phyloP scores from a whole-genome alignment of 2,797 vertebrate species.

The Lagodon rhomboides region DNA sequence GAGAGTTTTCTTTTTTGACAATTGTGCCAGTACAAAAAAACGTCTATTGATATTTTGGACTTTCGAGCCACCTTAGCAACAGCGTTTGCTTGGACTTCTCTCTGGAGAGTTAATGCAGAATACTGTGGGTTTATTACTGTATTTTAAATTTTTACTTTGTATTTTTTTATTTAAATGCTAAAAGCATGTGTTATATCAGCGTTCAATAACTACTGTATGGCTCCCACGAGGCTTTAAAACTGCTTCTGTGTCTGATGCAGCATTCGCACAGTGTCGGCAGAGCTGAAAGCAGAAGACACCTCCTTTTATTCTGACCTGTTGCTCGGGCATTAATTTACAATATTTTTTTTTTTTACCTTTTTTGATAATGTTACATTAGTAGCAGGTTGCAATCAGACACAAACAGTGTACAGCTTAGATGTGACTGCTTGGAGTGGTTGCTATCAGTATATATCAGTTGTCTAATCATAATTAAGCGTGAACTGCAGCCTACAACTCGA shows the following conservation, averaged over 20 bases:
- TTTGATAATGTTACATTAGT: not conserved
- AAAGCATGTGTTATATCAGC: not conserved
- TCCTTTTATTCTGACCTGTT: not conserved
- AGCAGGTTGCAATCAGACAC: not conserved
- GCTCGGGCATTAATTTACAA: not conserved
- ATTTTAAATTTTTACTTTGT: not conserved
- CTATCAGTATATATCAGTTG: not conserved
- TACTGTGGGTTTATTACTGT: not conserved
- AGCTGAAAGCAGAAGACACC: not conserved
- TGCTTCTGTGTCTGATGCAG: not conserved
- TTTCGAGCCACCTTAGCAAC: not conserved
- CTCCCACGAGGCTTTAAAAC: not conserved
- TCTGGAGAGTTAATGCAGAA: not conserved
- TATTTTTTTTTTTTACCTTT: not conserved
- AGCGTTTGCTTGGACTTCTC: not conserved
- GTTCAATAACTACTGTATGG: not conserved
- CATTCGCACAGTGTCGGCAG: not conserved
- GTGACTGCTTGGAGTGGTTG: not conserved
- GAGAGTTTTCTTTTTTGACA: constrained; percentile 20
- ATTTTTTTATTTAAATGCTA: too few species aligned
- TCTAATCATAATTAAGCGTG: too few species aligned
- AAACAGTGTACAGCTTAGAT: not conserved
- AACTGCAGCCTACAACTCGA: not conserved
- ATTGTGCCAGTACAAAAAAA: constrained; percentile 2
- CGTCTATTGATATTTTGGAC: constrained; percentile 18